Evolutionary conservation across 1,140 invertebrate genomes (phyloP).

Genomic region (Trichonephila clavata): DNA sequence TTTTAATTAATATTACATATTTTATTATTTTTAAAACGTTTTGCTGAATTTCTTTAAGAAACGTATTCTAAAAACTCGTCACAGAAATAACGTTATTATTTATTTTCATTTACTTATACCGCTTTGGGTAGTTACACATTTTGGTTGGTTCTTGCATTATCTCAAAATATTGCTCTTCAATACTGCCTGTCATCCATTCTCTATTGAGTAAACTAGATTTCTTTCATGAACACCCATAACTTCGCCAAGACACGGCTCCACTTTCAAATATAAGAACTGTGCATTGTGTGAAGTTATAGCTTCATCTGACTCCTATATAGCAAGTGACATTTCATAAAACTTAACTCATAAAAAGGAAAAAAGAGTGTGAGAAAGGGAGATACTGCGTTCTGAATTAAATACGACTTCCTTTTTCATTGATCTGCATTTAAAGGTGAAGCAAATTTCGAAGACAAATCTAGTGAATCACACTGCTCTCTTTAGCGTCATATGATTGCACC

Average conservation of each 20-base stretch:
- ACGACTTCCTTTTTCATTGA: constrained; percentile 54
- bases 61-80: too few species aligned
- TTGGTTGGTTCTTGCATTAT: background rate
- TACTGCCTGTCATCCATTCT: background rate
- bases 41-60: too few species aligned
- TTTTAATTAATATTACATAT: too few species aligned
- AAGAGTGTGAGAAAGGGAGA: background rate
- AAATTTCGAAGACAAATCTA: constrained; percentile 6
- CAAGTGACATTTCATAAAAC: constrained; percentile 4
- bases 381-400: constrained; percentile 21
- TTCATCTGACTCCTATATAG: constrained; percentile 17
- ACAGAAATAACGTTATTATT: too few species aligned
- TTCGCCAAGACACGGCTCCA: background rate
- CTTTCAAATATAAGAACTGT: constrained; percentile 2
- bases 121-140: background rate
- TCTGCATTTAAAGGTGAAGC: constrained; percentile 28
- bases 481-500: background rate
- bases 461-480: constrained; percentile 52
- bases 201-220: background rate
- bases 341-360: constrained; percentile 28
- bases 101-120: too few species aligned
- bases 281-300: constrained; percentile 32
- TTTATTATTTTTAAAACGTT: too few species aligned
- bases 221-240: background rate
- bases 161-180: background rate